Base-by-base conservation (phyloP, 1,140 invertebrate species). In the Drosophila ironensis region DNA sequence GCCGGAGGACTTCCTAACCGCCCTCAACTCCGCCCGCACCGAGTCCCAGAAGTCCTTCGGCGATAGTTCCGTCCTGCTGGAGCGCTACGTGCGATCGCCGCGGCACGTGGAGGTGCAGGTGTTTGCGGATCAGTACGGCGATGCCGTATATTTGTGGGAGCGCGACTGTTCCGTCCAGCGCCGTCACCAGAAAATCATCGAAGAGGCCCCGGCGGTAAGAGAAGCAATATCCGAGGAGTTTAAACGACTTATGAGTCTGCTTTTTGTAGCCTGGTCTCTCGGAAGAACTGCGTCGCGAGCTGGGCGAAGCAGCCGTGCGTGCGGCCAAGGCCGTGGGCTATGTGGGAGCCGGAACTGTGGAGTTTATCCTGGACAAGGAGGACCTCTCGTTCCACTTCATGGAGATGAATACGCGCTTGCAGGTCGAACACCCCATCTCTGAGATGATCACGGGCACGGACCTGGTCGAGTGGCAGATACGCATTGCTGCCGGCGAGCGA, bases 381-480 rank as follows among this genome's bases (percentile, higher is more conserved):
- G 93, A 95, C 20, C 93, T 97, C 30, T 95, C 95, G 48, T 99
- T 99, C 89, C 97, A 98, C 91, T 99, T 99, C 88, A 99, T 99
- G 98, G 98, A 98, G 91, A 99, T 99, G 97, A 99, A 99, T 88
- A 99, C 98, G 0, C 92, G 98, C 9, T 92, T 98, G 4, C 97
- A 98, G 90, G 95, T 98, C 0, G 98, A 99, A 90, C 98, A 99
- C 92, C 98, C 98, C 0, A 95, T 99, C n/a, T 98, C 98, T 1
- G 98, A 99, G 91, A 98, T 98, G 94, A 96, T 99, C 35, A 99
- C 98, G 24, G 95, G 92, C 91, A 90, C 88, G 1, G 98, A 99
- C 92, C 92, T 99, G 17, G 98, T 99, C 0, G 97, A 99, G 91
- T 99, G 98, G 98, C 98, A 99, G 91, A 91, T 99, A 1, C 93